Evolutionary conservation across 2,888 invertebrate genomes (phyloP).

Genomic region (Acronicta aceris): DNA sequence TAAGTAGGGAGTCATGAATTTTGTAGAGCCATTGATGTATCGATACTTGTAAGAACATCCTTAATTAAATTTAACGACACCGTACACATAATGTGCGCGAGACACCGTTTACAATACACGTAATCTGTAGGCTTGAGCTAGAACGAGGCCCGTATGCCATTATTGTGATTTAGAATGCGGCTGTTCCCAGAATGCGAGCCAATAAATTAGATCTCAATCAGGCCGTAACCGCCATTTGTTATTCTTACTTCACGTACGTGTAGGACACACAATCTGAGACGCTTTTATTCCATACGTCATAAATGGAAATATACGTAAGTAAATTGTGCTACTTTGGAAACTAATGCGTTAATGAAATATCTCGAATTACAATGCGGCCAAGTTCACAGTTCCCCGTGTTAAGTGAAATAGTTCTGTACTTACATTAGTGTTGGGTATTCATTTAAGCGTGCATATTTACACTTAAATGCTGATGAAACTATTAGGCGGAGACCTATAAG

Average conservation of each 20-base stretch:
- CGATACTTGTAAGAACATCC: conserved; percentile 34
- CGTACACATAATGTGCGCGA: conserved; percentile 60
- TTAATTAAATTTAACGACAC: conserved; percentile 65
- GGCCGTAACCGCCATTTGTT: conserved; percentile 81
- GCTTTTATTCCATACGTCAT: conserved; percentile 47
- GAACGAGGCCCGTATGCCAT: conserved; percentile 77
- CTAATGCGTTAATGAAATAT: conserved; percentile 15
- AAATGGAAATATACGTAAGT: conserved; percentile 21
- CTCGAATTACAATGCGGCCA: not conserved
- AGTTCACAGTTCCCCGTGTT: not conserved
- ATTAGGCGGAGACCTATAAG: no score
- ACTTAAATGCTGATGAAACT: no score
- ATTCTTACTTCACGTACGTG: conserved; percentile 69
- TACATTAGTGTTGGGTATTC: not conserved
- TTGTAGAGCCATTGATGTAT: conserved; percentile 35
- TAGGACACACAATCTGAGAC: conserved; percentile 53
- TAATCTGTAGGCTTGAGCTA: conserved; percentile 74
- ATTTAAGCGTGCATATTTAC: no score
- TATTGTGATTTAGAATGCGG: conserved; percentile 84
- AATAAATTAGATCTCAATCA: conserved; percentile 88
- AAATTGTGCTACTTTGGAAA: conserved; percentile 16
- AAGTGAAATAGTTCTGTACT: not conserved
- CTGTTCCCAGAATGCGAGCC: conserved; percentile 81
- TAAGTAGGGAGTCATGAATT: conserved; percentile 34
- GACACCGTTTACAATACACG: conserved; percentile 69